phyloP scores from a whole-genome alignment of 64 coral and sea anemone species.

The Actinia equina region DNA sequence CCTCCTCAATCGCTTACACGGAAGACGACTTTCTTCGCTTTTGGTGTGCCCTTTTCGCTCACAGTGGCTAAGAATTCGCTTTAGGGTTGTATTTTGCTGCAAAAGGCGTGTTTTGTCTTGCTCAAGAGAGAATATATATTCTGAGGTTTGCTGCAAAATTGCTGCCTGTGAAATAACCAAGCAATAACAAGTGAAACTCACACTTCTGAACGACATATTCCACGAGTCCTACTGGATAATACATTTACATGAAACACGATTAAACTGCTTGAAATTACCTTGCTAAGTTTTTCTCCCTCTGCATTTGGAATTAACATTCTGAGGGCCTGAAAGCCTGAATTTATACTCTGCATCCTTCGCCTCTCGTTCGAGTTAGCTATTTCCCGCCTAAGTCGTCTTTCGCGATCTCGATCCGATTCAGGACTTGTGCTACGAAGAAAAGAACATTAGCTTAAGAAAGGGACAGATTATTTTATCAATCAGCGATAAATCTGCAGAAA shows the following conservation, averaged over 20 bases:
- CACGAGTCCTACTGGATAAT: background rate
- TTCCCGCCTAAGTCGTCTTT: slow-evolving; percentile 93
- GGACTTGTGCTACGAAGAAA: slow-evolving; percentile 41
- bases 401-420: slow-evolving; percentile 70
- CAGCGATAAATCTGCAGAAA: background rate
- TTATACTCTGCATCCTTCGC: slow-evolving; percentile 94
- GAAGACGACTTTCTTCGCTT: slow-evolving; percentile 48
- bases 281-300: slow-evolving; percentile 97
- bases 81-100: slow-evolving; percentile 91
- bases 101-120: slow-evolving; percentile 89
- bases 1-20: slow-evolving; percentile 8
- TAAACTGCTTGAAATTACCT: slow-evolving; percentile 38
- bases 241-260: background rate
- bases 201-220: background rate
- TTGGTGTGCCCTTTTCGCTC: slow-evolving; percentile 62
- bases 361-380: slow-evolving; percentile 98
- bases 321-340: slow-evolving; percentile 94
- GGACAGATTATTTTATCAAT: background rate
- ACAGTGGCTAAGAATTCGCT: slow-evolving; percentile 83
- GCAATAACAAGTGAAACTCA: background rate
- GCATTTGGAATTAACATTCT: slow-evolving; percentile 89
- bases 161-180: slow-evolving; percentile 57
- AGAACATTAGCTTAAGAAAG: background rate
- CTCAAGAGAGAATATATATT: slow-evolving; percentile 91
- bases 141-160: slow-evolving; percentile 87